These are phyloP conservation scores for Aphaenogaster ashmeadi DNA, from an alignment of 1,140 invertebrate species.

Conservation along the genomic window DNA sequence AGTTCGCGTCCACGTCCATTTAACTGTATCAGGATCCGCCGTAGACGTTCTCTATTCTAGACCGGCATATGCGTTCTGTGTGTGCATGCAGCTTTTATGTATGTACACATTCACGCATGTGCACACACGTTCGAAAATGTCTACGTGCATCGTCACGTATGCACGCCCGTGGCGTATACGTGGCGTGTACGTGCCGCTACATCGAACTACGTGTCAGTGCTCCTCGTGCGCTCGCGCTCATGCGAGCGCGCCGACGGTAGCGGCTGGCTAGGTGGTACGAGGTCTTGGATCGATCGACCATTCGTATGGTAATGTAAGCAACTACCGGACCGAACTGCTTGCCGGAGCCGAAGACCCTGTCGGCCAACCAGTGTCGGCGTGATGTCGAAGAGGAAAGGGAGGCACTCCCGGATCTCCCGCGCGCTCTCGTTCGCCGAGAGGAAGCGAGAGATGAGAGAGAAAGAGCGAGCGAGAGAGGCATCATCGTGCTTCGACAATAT, in stretches of 20 bases:
- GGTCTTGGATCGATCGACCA: constrained; percentile 83
- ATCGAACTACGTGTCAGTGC: constrained; percentile 63
- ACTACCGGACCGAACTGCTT: constrained; percentile 84
- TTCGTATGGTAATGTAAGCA: constrained; percentile 86
- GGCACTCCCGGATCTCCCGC: constrained; percentile 58
- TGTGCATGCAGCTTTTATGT: constrained; percentile 5
- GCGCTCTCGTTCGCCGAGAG: constrained; percentile 15
- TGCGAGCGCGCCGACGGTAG: constrained; percentile 39
- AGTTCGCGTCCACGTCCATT: not conserved
- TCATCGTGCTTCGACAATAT: constrained; percentile 62
- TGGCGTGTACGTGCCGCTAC: constrained; percentile 47
- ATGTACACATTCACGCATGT: not conserved
- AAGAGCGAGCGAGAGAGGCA: constrained; percentile 28
- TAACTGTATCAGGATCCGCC: constrained; percentile 14
- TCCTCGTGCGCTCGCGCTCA: constrained; percentile 26
- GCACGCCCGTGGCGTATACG: constrained; percentile 43
- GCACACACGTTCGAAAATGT: not conserved
- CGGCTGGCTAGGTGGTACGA: constrained; percentile 69
- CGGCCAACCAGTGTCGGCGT: constrained; percentile 67
- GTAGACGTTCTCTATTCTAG: constrained; percentile 6
- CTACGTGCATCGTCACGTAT: constrained; percentile 32
- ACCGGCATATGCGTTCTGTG: not conserved
- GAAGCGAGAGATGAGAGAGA: constrained; percentile 33
- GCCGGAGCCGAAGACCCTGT: constrained; percentile 78
- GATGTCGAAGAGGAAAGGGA: constrained; percentile 72